Percentiles rank a stretch among this genome's conserved stretches.
Evolutionary conservation across 2,113 vertebrate species (phyloP).

Genomic region (Phrynocephalus versicolor): DNA sequence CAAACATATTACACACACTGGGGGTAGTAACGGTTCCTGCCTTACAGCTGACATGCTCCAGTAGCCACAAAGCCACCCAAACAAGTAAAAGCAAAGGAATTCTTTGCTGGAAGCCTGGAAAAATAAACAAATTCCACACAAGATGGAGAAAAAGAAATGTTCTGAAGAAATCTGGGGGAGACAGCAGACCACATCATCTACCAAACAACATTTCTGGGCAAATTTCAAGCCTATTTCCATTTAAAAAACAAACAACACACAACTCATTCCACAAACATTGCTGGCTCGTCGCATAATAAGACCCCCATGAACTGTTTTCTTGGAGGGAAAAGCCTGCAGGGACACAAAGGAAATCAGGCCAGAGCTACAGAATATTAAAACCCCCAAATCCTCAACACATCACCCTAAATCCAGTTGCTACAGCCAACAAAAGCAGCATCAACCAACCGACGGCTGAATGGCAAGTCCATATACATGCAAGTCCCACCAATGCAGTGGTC

Average conservation of each 20-base stretch:
- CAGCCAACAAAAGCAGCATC: background rate
- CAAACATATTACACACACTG: background rate
- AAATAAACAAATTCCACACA: conserved; percentile 20
- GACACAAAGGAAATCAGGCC: background rate
- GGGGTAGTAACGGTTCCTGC: background rate
- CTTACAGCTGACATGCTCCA: background rate
- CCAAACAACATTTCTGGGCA: conserved; percentile 58
- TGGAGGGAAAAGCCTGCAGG: background rate
- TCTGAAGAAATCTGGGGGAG: conserved; percentile 30
- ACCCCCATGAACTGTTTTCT: conserved; percentile 24
- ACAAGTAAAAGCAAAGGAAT: conserved; percentile 16
- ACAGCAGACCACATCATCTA: conserved; percentile 56
- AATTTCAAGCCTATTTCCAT: conserved; percentile 37
- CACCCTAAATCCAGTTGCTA: background rate
- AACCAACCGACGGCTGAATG: background rate
- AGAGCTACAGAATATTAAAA: background rate
- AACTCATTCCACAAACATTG: background rate
- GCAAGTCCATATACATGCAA: no score
- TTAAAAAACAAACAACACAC: background rate
- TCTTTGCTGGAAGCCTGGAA: conserved; percentile 22
- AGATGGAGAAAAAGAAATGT: conserved; percentile 14
- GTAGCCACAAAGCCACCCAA: conserved; percentile 29
- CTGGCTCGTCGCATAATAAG: conserved; percentile 25
- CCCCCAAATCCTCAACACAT: background rate
- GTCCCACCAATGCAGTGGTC: no score